Conservation (phyloP, 2,888 invertebrate species). For the Ceramica pisi region DNA sequence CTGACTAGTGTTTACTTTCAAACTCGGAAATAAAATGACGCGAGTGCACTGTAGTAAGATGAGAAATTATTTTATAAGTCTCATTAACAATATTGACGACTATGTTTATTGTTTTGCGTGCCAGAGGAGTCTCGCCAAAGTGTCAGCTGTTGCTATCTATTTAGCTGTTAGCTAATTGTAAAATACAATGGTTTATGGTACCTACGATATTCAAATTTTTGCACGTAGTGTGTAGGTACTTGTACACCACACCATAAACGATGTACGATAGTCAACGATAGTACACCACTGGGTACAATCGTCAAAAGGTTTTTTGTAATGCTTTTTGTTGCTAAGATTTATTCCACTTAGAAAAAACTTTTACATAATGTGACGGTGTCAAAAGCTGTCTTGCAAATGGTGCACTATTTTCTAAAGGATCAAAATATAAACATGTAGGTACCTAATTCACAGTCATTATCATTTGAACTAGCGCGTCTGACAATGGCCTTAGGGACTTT, state of each 20-base stretch:
- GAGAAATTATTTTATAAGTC: constrained; percentile 21
- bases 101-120: constrained; percentile 29
- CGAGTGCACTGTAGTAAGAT: background rate
- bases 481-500: constrained; percentile 4
- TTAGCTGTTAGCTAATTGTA: background rate
- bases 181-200: background rate
- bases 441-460: background rate
- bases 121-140: constrained; percentile 48
- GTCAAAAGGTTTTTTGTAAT: too few species aligned
- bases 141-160: constrained; percentile 47
- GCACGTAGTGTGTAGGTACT: too few species aligned
- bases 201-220: too few species aligned
- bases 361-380: background rate
- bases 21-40: background rate
- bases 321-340: too few species aligned
- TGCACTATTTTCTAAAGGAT: too few species aligned
- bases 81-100: constrained; percentile 23
- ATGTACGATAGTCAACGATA: too few species aligned
- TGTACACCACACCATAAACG: too few species aligned
- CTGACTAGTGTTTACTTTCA: constrained; percentile 5
- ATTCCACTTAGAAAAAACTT: too few species aligned
- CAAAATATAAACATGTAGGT: too few species aligned
- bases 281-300: too few species aligned
- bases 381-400: too few species aligned
- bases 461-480: background rate